phyloP scores from a whole-genome alignment of 2,797 vertebrate species.

The Hippoglossus hippoglossus region DNA sequence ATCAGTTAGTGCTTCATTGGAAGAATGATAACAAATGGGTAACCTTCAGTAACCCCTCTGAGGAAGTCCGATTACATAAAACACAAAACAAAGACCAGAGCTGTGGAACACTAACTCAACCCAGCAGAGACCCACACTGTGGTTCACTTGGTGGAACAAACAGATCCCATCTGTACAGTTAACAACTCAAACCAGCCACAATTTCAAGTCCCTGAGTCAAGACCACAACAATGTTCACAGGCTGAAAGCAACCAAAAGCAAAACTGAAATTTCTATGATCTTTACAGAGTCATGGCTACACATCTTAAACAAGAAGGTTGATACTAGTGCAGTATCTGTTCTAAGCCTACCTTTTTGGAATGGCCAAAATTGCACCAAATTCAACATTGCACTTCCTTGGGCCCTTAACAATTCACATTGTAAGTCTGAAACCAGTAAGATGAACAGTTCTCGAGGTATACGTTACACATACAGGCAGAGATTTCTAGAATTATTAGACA shows the following conservation, averaged over 20 bases:
- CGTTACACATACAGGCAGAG: too few relatives aligned
- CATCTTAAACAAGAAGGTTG: background rate
- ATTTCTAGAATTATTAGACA: too few relatives aligned
- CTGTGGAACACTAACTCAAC: background rate
- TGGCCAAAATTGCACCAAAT: too few relatives aligned
- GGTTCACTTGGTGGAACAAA: conserved; percentile 24
- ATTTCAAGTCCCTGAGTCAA: conserved; percentile 10
- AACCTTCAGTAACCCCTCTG: conserved; percentile 11
- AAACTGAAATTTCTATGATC: conserved; percentile 8
- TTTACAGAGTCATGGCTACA: conserved; percentile 1
- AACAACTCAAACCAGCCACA: conserved; percentile 19
- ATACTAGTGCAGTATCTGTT: too few relatives aligned
- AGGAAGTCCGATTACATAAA: conserved; percentile 24
- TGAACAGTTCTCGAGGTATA: too few relatives aligned
- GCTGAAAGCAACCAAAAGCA: conserved; percentile 4
- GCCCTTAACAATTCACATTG: too few relatives aligned
- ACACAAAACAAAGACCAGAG: conserved; percentile 25
- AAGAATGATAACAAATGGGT: conserved; percentile 12
- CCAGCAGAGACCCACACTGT: conserved; percentile 21
- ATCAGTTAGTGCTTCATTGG: background rate
- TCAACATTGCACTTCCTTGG: too few relatives aligned
- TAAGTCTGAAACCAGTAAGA: too few relatives aligned
- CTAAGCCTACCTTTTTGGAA: too few relatives aligned
- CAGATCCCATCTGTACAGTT: conserved; percentile 17
- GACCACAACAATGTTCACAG: conserved; percentile 16